A percentile compares a stretch with the other conserved stretches of the same genome.
phyloP scores from a whole-genome alignment of 2,888 invertebrate genomes.

The Philereme transversata region DNA sequence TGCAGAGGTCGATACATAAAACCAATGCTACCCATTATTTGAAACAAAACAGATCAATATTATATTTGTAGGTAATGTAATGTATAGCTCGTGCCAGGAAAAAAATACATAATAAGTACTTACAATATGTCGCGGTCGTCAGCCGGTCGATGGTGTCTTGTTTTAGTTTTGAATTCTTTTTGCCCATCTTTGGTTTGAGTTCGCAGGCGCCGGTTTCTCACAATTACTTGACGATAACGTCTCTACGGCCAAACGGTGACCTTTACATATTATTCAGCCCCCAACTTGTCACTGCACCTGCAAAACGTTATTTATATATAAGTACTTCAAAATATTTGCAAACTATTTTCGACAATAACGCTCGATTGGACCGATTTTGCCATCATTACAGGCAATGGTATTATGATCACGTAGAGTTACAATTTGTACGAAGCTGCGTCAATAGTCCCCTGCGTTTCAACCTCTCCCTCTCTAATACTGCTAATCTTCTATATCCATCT shows the following conservation, averaged over 20 bases:
- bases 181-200: conserved; percentile 89
- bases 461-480: conserved; percentile 46
- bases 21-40: no score
- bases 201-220: conserved; percentile 38
- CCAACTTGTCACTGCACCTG: conserved; percentile 57
- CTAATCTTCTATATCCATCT: conserved; percentile 45
- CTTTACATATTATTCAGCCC: conserved; percentile 71
- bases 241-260: conserved; percentile 49
- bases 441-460: conserved; percentile 45
- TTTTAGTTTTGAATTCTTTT: conserved; percentile 98
- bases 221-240: conserved; percentile 47
- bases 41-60: no score
- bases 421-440: conserved; percentile 52
- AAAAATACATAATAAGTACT: conserved; percentile 70
- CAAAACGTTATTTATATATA: conserved; percentile 39
- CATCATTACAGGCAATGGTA: conserved; percentile 28
- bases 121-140: conserved; percentile 96
- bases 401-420: conserved; percentile 49
- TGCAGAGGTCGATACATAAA: no score
- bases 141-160: conserved; percentile 96
- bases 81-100: not conserved
- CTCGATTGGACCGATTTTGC: conserved; percentile 16
- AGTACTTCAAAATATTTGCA: conserved; percentile 10
- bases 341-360: not conserved
- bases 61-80: no score